Evolutionary conservation across 2,888 invertebrate species (phyloP).

Genomic region (Sarcophaga subvicina): DNA sequence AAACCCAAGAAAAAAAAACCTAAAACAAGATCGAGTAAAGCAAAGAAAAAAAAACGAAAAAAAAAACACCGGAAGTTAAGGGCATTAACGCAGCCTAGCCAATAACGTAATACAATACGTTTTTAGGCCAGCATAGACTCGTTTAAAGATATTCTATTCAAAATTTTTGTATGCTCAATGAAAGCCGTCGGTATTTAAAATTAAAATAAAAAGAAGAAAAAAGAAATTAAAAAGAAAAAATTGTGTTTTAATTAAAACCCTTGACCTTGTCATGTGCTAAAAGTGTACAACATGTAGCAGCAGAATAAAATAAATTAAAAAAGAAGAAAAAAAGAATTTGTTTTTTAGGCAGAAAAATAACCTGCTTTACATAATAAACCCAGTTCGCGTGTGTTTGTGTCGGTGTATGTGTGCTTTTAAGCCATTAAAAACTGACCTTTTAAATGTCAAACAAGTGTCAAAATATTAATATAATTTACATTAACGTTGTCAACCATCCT

Average conservation of each 20-base stretch:
- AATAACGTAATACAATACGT: conserved; percentile 6
- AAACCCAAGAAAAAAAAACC: conserved; percentile 12
- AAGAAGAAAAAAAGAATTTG: neutral
- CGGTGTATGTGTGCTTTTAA: neutral
- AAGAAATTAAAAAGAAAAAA: neutral
- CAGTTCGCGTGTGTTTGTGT: conserved; percentile 9
- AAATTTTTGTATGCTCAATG: neutral
- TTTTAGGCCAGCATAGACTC: neutral
- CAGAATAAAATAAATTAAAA: conserved; percentile 2
- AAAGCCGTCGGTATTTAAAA: conserved; percentile 53
- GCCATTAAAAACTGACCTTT: conserved; percentile 63
- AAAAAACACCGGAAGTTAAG: conserved; percentile 56
- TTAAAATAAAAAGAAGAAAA: neutral
- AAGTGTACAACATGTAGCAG: neutral
- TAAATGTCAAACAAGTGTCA: conserved; percentile 67
- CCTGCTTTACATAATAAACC: conserved; percentile 37
- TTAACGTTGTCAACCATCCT: conserved; percentile 3
- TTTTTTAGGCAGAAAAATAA: neutral
- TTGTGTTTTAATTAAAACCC: conserved; percentile 23
- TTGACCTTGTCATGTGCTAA: conserved; percentile 48
- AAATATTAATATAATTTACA: conserved; percentile 58
- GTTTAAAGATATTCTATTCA: too few species aligned
- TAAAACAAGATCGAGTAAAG: neutral
- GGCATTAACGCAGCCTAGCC: conserved; percentile 19
- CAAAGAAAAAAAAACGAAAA: conserved; percentile 2